Conservation (phyloP, 2,113 vertebrate species). For the Rhineura floridana region DNA sequence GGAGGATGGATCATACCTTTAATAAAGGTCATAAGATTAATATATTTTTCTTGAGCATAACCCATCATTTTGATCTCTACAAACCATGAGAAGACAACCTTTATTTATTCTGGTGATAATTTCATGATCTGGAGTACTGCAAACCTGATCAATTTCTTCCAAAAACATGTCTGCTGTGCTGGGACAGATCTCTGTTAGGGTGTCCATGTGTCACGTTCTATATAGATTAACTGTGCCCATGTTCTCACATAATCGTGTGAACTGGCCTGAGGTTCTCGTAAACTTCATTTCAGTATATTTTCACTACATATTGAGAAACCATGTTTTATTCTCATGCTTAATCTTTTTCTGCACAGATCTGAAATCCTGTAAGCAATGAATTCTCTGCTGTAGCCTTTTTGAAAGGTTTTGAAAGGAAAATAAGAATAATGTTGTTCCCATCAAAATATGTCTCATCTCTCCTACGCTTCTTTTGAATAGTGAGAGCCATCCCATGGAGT, state of each 20-base stretch:
- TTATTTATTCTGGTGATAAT: not conserved
- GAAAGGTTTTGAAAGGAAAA: slow-evolving; percentile 23
- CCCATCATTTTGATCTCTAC: too few relatives aligned
- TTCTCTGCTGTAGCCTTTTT: slow-evolving; percentile 11
- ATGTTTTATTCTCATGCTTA: too few relatives aligned
- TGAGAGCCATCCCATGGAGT: slow-evolving; percentile 22
- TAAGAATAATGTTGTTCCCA: not conserved
- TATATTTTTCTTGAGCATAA: too few relatives aligned
- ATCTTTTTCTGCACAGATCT: slow-evolving; percentile 15
- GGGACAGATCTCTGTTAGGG: too few relatives aligned
- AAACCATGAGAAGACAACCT: too few relatives aligned
- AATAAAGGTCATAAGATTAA: not conserved
- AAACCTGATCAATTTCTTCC: not conserved
- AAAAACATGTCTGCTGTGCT: not conserved
- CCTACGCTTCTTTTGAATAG: slow-evolving; percentile 18
- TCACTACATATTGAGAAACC: not conserved
- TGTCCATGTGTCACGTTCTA: not conserved
- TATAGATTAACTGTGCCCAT: not conserved
- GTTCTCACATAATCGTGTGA: not conserved
- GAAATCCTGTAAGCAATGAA: slow-evolving; percentile 27
- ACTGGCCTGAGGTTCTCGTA: not conserved
- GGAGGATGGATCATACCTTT: not conserved
- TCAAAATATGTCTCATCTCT: not conserved
- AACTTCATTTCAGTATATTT: not conserved
- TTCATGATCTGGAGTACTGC: not conserved